Conservation (phyloP, 2,113 vertebrate species). For the Ceyx melanurus region DNA sequence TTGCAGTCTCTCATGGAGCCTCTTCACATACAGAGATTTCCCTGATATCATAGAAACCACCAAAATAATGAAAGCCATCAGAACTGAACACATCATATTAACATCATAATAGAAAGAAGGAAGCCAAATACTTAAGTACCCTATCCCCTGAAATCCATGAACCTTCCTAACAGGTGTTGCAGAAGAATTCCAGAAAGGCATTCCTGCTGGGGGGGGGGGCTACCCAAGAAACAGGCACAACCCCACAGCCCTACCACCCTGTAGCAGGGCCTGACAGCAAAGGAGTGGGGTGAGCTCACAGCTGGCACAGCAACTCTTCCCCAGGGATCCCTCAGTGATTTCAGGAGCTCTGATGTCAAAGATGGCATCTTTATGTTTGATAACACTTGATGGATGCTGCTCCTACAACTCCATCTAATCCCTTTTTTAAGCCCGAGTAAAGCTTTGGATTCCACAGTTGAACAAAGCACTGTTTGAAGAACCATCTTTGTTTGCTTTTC, state of each 20-base stretch:
- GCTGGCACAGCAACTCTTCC: neutral
- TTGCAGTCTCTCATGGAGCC: constrained; percentile 78
- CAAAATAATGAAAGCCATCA: neutral
- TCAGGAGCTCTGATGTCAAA: neutral
- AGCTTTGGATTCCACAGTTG: neutral
- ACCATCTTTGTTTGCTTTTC: neutral
- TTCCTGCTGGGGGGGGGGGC: neutral
- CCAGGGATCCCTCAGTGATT: neutral
- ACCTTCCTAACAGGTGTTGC: neutral
- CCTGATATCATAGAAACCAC: constrained; percentile 69
- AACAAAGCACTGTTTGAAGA: neutral
- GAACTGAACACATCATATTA: neutral
- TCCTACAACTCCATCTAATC: neutral
- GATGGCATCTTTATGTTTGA: neutral
- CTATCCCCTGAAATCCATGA: neutral
- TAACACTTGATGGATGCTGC: neutral
- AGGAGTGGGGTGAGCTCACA: neutral
- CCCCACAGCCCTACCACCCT: too few species aligned
- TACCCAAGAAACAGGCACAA: neutral
- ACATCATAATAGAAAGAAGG: neutral
- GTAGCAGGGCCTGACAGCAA: neutral
- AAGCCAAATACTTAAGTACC: neutral
- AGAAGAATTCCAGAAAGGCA: neutral
- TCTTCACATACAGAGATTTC: constrained; percentile 91
- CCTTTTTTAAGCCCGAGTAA: neutral